Evolutionary conservation across 2,113 vertebrate genomes (phyloP), one percentile per base, ranked within the genome.

Genomic region (Danio rerio): DNA sequence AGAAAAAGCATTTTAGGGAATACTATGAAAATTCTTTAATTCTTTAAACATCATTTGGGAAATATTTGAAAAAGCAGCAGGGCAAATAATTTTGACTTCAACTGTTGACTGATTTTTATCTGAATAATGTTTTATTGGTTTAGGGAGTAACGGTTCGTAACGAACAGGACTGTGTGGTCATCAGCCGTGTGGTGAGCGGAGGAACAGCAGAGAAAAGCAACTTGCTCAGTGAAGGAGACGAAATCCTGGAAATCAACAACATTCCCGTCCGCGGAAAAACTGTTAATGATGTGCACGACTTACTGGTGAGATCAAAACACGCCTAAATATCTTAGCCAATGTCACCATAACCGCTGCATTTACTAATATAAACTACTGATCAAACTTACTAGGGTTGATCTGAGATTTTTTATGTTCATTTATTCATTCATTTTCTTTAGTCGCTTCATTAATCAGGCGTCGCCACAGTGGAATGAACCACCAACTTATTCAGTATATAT

Each of bases 111-210:
- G 31, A 31, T 31, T 31, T 31, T 2, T 31, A 31, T 31, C 31
- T 31, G 31, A 31, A 31, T 31, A 31, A 31, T 31, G 31, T 31
- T 31, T 31, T 31, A 3, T 49, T 50, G 16, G 9, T 73, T 66
- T 69, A 99, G 98, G 98, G 98, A 61, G 96, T 96, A 40, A 99
- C 97, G 6, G 97, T 99, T 63, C 95, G 96, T 66, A 99, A 98
- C 78, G 96, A 99, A 88, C 92, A 96, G 93, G 97, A 99, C 85
- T 95, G 96, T 47, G 98, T 99, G 84, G 95, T 99, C 86, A 96
- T 99, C 81, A 99, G 97, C 84, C 96, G 97, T 0, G 96, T 99
- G 90, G 97, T 99, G 75, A 97, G 95, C 90, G 98, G 98, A 10
- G 97, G 98, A 9, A 95, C 95, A 0, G 97, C 96, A 0, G 97